Evolutionary conservation across 2,888 invertebrate genomes (phyloP), one percentile per base, ranked within the genome.

Genomic region (Chrysolina oricalcia): DNA sequence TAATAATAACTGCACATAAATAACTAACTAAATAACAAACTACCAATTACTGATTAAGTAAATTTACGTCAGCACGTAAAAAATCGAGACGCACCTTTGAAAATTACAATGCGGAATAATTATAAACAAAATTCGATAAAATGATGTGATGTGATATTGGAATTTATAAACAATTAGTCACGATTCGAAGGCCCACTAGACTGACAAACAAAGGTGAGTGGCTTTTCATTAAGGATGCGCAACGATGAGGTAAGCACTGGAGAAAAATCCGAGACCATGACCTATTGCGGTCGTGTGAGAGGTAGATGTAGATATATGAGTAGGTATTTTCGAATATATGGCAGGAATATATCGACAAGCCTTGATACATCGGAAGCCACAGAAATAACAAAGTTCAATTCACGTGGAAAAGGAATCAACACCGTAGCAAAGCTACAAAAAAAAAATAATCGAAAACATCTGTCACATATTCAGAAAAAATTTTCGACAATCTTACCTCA

Each of bases 211-310:
- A 65, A 63, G 19, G 56, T 68, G 56, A 50, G 46, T 46, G 43
- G 41, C 46, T 40, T 68, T 63, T 48, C 62, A 48, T 67, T 59
- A 73, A 73, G 68, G 72, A 73, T 73, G 72, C 68, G 62, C 63
- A 46, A 3, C 62, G 50, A 73, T 73, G 72, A 73, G 59, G 72
- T 73, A 73, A 73, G 10, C 46, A 50, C 21, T 6, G 59, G 48
- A 65, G 65, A 56, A 74, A 70, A 74, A 70, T 53, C 48, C 65
- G 27, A 70, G 74, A 74, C 74, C 74, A 27, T 74, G 74, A 74
- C 74, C 74, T 74, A 74, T 74, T 74, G 70, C 48, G 70, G 66
- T 53, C 53, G 35, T 74, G 74, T 74, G 65, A 74, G 66, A 74
- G 74, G 74, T 74, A 66, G 27, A 27, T 65, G 11, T 64, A 17